Evolutionary conservation across 2,888 invertebrate species (phyloP).

Genomic region (Nyleta sp.): DNA sequence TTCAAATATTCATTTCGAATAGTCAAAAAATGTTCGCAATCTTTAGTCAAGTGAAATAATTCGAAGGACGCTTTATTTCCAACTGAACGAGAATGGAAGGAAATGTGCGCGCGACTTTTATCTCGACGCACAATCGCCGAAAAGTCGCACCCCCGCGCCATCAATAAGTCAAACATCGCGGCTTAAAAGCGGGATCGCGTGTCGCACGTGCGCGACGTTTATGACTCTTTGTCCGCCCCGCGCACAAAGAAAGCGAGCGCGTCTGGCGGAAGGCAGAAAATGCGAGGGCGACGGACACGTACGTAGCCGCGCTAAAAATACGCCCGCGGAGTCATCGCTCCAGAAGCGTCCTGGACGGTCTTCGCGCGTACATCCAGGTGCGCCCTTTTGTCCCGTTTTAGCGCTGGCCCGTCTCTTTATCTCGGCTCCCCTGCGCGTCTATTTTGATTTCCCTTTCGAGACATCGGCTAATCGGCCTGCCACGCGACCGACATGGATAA

Average conservation of each 20-base stretch:
- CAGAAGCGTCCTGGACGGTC: slow-evolving; percentile 15
- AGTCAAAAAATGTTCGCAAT: too few relatives aligned
- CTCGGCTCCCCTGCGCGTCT: neutral
- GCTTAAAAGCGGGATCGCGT: slow-evolving; percentile 6
- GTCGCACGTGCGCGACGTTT: slow-evolving; percentile 42
- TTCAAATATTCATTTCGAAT: too few relatives aligned
- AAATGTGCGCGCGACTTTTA: too few relatives aligned
- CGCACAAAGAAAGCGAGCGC: slow-evolving; percentile 16
- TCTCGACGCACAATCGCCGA: too few relatives aligned
- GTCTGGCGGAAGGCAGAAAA: slow-evolving; percentile 34
- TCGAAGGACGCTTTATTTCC: too few relatives aligned
- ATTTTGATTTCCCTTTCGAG: too few relatives aligned
- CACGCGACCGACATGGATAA: too few relatives aligned
- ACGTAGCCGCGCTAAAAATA: slow-evolving; percentile 16
- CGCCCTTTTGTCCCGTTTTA: slow-evolving; percentile 27
- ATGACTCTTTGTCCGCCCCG: slow-evolving; percentile 31
- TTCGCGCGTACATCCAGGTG: slow-evolving; percentile 14
- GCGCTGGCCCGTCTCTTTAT: slow-evolving; percentile 9
- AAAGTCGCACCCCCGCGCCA: neutral
- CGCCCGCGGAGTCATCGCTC: slow-evolving; percentile 14
- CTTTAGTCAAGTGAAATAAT: too few relatives aligned
- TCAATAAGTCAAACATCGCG: slow-evolving; percentile 23
- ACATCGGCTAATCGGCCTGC: too few relatives aligned
- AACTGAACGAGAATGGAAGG: too few relatives aligned
- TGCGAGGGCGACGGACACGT: slow-evolving; percentile 4